These are phyloP conservation scores for Heliconius hortense DNA, from an alignment of 2,888 invertebrate species.

Conservation along the genomic window DNA sequence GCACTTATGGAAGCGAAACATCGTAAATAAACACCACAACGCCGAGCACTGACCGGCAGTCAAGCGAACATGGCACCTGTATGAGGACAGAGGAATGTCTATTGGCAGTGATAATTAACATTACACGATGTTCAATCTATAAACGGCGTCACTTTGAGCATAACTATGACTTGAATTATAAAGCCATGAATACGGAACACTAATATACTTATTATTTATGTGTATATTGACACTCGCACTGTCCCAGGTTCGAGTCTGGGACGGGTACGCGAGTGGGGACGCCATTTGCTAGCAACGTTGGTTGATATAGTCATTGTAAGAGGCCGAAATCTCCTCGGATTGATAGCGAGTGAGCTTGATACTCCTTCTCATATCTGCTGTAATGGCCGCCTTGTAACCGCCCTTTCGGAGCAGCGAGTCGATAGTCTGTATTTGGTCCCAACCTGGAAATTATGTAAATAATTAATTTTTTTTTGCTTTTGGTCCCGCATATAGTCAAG, in stretches of 20 bases:
- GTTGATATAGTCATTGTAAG: conserved; percentile 91
- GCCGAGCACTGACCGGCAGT: conserved; percentile 34
- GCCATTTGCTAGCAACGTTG: conserved; percentile 89
- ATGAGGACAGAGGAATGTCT: conserved; percentile 63
- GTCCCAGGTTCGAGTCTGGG: conserved; percentile 44
- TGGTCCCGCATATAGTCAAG: no score
- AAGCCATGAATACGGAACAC: conserved; percentile 53
- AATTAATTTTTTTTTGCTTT: background rate
- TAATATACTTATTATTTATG: conserved; percentile 70
- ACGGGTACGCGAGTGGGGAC: conserved; percentile 53
- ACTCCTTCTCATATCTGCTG: conserved; percentile 92
- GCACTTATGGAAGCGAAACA: conserved; percentile 29
- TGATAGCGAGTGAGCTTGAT: conserved; percentile 98
- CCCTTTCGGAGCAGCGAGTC: conserved; percentile 98
- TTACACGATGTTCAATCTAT: conserved; percentile 52
- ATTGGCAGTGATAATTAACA: conserved; percentile 66
- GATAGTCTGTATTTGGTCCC: conserved; percentile 99
- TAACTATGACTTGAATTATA: conserved; percentile 55
- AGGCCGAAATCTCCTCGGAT: conserved; percentile 96
- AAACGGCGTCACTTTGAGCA: conserved; percentile 66
- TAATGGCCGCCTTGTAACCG: conserved; percentile 95
- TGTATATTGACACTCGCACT: conserved; percentile 59
- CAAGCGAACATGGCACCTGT: conserved; percentile 61
- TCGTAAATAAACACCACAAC: conserved; percentile 39
- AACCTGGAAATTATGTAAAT: conserved; percentile 85